Base-by-base conservation (phyloP, 2,888 invertebrate genomes). In the Sesamia inferens region DNA sequence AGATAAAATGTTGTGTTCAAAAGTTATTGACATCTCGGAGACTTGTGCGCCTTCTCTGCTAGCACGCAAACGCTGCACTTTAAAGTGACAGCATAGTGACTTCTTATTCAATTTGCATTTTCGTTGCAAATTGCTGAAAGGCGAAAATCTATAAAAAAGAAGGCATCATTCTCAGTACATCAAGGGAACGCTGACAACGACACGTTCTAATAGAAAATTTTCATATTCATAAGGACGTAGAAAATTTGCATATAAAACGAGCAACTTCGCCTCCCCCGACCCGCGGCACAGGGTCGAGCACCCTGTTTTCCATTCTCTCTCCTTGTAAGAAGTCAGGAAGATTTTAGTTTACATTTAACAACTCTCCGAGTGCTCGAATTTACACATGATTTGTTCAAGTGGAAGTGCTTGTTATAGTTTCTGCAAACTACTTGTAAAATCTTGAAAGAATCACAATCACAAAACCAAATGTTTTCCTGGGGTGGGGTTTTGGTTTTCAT, bases 141-240 rank as follows among this genome's bases (percentile, higher is more conserved):
- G 89, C 82, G 84, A 90, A 90, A 93, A 91, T 90, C 90, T 89
- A 89, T 89, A 85, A 87, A 89, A 88, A 89, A 89, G 89, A 90
- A 88, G 90, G 88, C 90, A 88, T 90, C 90, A 87, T 88, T 88
- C 88, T 86, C 88, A 89, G 93, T 91, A 93, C 92, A 91, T 93
- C 93, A 93, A 92, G 91, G 89, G 92, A 93, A 89, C 91, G 95
- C 95, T 95, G 96, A 95, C 94, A 93, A 92, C 93, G 95, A 94
- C 95, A 94, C 93, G 94, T 94, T 94, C 94, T 96, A 95, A 96
- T 96, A 96, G 95, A 96, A 96, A 96, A 96, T 96, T 96, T 96
- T 96, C 96, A 96, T 96, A 96, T 96, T 96, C 96, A 96, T 96
- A 96, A 96, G 95, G 93, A 94, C 94, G 94, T 93, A 90, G 91